phyloP scores from a whole-genome alignment of 2,888 invertebrate species.

The Patella caerulea region DNA sequence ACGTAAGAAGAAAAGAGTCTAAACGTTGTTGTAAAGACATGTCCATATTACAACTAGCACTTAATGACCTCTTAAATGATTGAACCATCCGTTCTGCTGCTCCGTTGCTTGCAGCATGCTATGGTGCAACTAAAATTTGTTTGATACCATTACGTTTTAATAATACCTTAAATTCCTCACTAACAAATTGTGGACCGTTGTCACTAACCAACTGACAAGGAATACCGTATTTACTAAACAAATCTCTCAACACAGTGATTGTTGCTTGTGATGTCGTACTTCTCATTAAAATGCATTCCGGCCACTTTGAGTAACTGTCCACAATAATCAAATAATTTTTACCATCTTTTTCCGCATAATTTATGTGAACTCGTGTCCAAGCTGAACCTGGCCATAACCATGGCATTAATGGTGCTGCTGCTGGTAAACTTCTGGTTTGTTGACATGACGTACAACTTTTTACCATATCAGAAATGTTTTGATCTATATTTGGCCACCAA shows the following conservation, averaged over 20 bases:
- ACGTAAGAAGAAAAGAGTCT: too few species aligned
- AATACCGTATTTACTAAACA: constrained; percentile 50
- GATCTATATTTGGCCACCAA: constrained; percentile 14
- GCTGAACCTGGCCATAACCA: constrained; percentile 28
- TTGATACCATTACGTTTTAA: background rate
- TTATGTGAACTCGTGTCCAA: constrained; percentile 69
- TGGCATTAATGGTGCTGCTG: constrained; percentile 12
- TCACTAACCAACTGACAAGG: constrained; percentile 59
- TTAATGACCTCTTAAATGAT: background rate
- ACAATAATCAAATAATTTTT: constrained; percentile 50
- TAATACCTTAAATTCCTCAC: background rate
- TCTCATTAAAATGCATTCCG: constrained; percentile 27
- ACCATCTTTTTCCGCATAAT: constrained; percentile 69
- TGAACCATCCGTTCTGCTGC: background rate
- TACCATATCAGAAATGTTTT: background rate
- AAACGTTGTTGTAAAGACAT: too few species aligned
- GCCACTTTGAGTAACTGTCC: constrained; percentile 48
- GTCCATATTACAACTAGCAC: background rate
- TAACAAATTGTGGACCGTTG: constrained; percentile 37
- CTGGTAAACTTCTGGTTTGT: constrained; percentile 11
- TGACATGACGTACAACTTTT: constrained; percentile 12
- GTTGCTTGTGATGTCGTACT: constrained; percentile 4
- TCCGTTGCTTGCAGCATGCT: background rate
- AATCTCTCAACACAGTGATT: constrained; percentile 5
- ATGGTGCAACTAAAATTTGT: background rate